Base-by-base conservation (phyloP, 53 echinoderm and acorn worm genomes). In the Luidia sarsii region DNA sequence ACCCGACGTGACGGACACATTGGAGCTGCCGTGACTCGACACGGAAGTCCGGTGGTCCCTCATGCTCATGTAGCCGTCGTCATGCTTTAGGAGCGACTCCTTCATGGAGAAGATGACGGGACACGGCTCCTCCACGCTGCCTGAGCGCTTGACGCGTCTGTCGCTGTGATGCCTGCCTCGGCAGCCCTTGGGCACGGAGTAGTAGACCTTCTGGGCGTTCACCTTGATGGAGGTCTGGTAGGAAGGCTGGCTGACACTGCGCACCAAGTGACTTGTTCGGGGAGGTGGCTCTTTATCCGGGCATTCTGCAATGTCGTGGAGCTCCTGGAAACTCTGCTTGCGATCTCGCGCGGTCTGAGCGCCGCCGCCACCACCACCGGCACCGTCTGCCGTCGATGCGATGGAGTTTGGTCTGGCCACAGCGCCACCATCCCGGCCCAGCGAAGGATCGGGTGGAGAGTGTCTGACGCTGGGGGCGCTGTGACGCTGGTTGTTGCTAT, bases 21-120 rank as follows among this genome's bases (percentile, higher is more conserved):
- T 64, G 7, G 84, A 84, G 53, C 90, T 90, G 25, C 86, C 90
- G 50, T 83, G 91, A 63, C 94, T 88, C 10, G 82, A 85, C 29
- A 88, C 88, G 11, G 94, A 94, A 52, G 91, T 82, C 45, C 88
- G 72, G 2, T 88, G 88, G 60, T 94, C 94, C 68, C 89, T 94
- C 94, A 94, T 94, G 46, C 94, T 94, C 94, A 94, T 94, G 71
- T 94, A 94, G 1, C 94, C 94, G 61, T 94, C 94, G 43, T 94
- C 94, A 19, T 94, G 91, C 38, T 82, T 82, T 50, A 82, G 39
- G 6, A 89, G 80, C 57, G 89, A 64, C 46, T 77, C 77, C 61
- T 77, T 77, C 77, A 77, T 77, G 46, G 77, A 77, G 60, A 77
- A 77, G 9, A 77, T 77, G 30, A 77, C 46, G 11, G 90, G 90